Evolutionary conservation across 2,113 vertebrate genomes (phyloP), one percentile per base, ranked within the genome.

Genomic region (Centropus unirufus): DNA sequence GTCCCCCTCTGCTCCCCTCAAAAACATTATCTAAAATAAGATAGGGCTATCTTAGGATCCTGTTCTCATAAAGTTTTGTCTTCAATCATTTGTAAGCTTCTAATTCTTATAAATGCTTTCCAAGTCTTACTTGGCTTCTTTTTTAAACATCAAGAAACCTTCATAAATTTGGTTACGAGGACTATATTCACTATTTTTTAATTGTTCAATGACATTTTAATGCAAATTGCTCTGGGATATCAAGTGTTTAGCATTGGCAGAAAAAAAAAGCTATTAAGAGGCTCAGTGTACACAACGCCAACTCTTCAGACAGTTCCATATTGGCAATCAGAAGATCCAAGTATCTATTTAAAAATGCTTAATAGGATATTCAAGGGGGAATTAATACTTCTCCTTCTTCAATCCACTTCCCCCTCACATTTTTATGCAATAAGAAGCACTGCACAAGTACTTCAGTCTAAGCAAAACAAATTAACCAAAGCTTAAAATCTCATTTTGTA

Each of bases 391-490:
- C 16, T 69, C 30, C 51, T 88, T 70, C 32, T 49, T 83, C 62
- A 89, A 3, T 54, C 87, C 24, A 51, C 32, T 7, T 69, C 19
- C 42, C 14, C 19, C 19, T 83, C 63, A 62, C 12, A 75, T 54
- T 90, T 83, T 86, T 70, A 91, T 70, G 42, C 57, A 67, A 52
- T 52, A 88, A 86, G 40, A 36, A 87, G 12, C 14, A 77, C 36
- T 83, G 58, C 21, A 68, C 26, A 81, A 95, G 22, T 70, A 69
- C 32, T 61, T 73, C 16, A 59, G 29, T 44, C 39, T 74, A 32
- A 80, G 29, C 26, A 95, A 95, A 94, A 90, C 46, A 92, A 95
- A 95, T 83, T 83, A 95, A 76, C 21, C 15, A 81, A 40, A 83
- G 46, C 26, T 92, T 87, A 93, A 95, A 95, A 93, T 83, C 39